phyloP scores from a whole-genome alignment of 30 jellyfish, hydroid and myxozoan genomes.

The Hydra vulgaris region DNA sequence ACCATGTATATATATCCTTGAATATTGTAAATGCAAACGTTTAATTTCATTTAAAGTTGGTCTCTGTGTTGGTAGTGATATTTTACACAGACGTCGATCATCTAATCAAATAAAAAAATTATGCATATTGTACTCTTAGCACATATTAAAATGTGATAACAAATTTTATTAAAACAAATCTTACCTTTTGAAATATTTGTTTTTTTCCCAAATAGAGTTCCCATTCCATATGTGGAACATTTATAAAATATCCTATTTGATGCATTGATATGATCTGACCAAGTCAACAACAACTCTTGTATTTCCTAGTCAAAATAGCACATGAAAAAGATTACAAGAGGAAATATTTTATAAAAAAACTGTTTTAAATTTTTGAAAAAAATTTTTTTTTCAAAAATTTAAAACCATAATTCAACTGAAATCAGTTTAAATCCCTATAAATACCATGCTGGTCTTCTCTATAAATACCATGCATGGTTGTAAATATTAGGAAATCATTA shows the following conservation, averaged over 20 bases:
- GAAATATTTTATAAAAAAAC: too few species aligned
- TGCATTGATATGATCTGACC: conserved; percentile 34
- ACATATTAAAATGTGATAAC: too few species aligned
- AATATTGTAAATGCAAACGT: conserved; percentile 38
- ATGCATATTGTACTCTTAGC: too few species aligned
- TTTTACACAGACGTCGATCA: conserved; percentile 58
- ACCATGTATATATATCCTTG: conserved; percentile 51
- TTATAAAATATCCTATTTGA: conserved; percentile 52
- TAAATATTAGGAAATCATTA: too few species aligned
- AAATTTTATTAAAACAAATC: too few species aligned
- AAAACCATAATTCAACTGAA: too few species aligned
- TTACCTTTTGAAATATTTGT: neutral
- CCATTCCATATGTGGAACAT: conserved; percentile 45
- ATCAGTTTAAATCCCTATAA: too few species aligned
- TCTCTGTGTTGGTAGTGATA: conserved; percentile 63
- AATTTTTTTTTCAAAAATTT: too few species aligned
- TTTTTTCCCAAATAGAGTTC: conserved; percentile 43
- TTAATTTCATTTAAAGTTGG: conserved; percentile 80
- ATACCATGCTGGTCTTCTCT: too few species aligned
- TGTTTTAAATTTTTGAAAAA: too few species aligned
- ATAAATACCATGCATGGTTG: too few species aligned
- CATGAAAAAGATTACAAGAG: neutral
- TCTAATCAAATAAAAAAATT: conserved; percentile 27
- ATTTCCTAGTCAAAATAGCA: neutral
- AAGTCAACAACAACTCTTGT: neutral